Evolutionary conservation across 2,113 vertebrate species (phyloP).

Genomic region (Xiphorhynchus elegans): DNA sequence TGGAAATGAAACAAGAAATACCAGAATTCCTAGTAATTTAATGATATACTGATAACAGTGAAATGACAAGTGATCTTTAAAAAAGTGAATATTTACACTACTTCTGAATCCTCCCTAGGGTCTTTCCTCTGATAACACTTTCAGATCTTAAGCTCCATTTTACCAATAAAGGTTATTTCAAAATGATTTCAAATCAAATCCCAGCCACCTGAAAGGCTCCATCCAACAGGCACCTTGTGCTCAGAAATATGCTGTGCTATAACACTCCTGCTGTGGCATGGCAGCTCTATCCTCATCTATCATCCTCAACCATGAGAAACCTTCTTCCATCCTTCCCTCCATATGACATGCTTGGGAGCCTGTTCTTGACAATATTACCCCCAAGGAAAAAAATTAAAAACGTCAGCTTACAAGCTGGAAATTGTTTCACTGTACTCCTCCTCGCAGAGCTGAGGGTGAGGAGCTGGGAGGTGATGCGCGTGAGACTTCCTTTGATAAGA

Average conservation of each 20-base stretch:
- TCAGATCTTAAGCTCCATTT: background rate
- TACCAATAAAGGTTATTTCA: background rate
- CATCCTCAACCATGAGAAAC: background rate
- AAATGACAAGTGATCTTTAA: background rate
- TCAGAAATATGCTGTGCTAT: fast-evolving
- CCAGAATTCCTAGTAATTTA: background rate
- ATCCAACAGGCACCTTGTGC: fast-evolving
- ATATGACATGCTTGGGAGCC: background rate
- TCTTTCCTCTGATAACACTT: background rate
- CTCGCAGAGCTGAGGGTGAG: background rate
- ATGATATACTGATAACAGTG: background rate
- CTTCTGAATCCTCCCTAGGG: background rate
- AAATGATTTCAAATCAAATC: background rate
- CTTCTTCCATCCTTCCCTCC: background rate
- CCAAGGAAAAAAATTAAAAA: background rate
- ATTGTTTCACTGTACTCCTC: background rate
- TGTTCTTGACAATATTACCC: background rate
- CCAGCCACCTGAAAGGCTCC: background rate
- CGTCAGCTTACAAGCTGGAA: background rate
- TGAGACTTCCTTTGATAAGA: conserved; percentile 47
- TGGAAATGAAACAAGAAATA: background rate
- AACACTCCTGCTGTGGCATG: fast-evolving
- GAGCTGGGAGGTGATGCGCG: background rate
- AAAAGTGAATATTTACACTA: background rate
- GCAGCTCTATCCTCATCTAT: background rate